These are phyloP conservation scores for Aricia agestis DNA, from an alignment of 1,140 invertebrate genomes.

Conservation along the genomic window DNA sequence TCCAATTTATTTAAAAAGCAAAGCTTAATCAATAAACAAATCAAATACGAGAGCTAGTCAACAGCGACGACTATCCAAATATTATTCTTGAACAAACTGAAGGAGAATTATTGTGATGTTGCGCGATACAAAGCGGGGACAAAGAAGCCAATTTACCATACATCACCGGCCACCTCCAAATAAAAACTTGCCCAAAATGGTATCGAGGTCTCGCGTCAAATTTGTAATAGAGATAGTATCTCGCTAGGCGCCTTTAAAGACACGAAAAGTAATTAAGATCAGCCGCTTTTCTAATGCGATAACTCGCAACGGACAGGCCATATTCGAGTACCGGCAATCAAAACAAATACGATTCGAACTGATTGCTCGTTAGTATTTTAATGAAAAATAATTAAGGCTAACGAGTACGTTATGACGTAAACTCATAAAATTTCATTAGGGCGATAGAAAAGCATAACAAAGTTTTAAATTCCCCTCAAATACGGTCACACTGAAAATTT, in stretches of 20 bases:
- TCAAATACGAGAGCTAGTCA: constrained; percentile 45
- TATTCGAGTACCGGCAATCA: constrained; percentile 69
- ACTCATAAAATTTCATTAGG: not conserved
- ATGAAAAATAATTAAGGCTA: not conserved
- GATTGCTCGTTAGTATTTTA: constrained; percentile 4
- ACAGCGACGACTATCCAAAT: constrained; percentile 53
- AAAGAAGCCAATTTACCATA: constrained; percentile 72
- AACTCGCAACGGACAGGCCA: constrained; percentile 57
- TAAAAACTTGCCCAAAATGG: constrained; percentile 59
- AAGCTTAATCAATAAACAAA: constrained; percentile 63
- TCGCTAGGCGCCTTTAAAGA: constrained; percentile 69
- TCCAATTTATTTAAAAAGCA: constrained; percentile 57
- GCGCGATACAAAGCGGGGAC: constrained; percentile 64
- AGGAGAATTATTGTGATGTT: constrained; percentile 66
- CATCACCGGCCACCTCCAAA: constrained; percentile 61
- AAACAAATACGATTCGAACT: constrained; percentile 56
- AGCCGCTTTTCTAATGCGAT: constrained; percentile 71
- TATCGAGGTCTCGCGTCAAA: constrained; percentile 57
- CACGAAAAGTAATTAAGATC: constrained; percentile 76
- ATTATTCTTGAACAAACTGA: constrained; percentile 53
- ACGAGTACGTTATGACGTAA: not conserved
- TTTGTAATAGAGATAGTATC: constrained; percentile 72
- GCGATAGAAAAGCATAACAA: not conserved
- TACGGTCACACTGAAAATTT: constrained; percentile 18
- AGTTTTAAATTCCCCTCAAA: not conserved